Evolutionary conservation across 2,113 vertebrate species (phyloP).

Genomic region (Paradisaea rubra): DNA sequence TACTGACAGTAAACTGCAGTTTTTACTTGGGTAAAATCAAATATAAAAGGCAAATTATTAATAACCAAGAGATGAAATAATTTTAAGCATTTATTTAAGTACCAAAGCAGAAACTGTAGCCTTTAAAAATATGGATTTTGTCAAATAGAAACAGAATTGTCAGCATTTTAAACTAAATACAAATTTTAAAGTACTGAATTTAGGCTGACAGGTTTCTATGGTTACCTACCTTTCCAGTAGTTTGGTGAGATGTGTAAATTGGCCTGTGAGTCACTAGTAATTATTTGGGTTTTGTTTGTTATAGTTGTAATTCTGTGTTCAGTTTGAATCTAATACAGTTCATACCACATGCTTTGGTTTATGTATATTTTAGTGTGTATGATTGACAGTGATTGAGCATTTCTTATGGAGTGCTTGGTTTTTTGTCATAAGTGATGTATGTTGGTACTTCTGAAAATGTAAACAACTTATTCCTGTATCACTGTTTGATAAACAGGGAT

Average conservation of each 20-base stretch:
- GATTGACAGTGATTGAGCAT: slow-evolving; percentile 87
- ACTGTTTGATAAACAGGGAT: slow-evolving; percentile 74
- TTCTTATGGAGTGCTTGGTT: slow-evolving; percentile 77
- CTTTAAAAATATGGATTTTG: slow-evolving; percentile 50
- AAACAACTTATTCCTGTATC: slow-evolving; percentile 82
- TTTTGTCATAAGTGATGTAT: slow-evolving; percentile 85
- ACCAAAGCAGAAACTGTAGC: slow-evolving; percentile 34
- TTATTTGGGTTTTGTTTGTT: slow-evolving; percentile 80
- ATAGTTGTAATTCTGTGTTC: slow-evolving; percentile 71
- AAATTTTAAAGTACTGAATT: slow-evolving; percentile 66
- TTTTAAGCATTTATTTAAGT: slow-evolving; percentile 54
- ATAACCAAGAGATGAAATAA: slow-evolving; percentile 6
- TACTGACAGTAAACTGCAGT: slow-evolving; percentile 10
- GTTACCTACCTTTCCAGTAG: slow-evolving; percentile 65
- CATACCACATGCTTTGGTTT: slow-evolving; percentile 71
- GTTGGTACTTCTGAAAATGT: slow-evolving; percentile 79
- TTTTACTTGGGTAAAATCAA: neutral
- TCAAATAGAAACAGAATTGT: slow-evolving; percentile 55
- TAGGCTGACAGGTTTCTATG: slow-evolving; percentile 71
- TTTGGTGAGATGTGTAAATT: slow-evolving; percentile 69
- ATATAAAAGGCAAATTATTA: slow-evolving; percentile 55
- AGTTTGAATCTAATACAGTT: slow-evolving; percentile 70
- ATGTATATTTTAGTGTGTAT: slow-evolving; percentile 75
- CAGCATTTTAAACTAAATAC: slow-evolving; percentile 64
- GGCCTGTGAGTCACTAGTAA: slow-evolving; percentile 73